Conservation (phyloP, 2,113 vertebrate species). For the Fregata magnificens region DNA sequence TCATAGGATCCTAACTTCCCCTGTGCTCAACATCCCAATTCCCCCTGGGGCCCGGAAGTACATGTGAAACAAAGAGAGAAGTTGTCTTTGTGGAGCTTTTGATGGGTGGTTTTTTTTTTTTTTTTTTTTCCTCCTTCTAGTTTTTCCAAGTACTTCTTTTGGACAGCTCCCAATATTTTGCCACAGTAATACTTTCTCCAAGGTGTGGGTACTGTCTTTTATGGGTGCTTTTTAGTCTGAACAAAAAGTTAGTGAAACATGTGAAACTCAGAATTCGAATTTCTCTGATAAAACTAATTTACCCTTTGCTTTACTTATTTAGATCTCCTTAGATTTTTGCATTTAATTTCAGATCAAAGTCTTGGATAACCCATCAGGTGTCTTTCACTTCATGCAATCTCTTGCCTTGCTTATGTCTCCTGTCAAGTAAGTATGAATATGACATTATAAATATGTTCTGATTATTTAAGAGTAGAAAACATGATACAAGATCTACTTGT, state of each 20-base stretch:
- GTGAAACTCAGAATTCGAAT: neutral
- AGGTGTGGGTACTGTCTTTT: neutral
- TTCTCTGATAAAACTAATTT: neutral
- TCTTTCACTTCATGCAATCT: constrained; percentile 97
- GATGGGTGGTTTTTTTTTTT: no score
- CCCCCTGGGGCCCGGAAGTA: neutral
- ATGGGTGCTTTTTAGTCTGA: neutral
- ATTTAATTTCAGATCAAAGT: constrained; percentile 86
- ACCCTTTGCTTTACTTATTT: neutral
- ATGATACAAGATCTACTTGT: accelerated
- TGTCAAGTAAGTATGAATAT: constrained; percentile 75
- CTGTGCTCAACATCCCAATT: neutral
- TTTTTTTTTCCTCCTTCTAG: neutral
- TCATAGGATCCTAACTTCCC: neutral
- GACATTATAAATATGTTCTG: neutral
- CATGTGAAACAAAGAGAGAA: neutral
- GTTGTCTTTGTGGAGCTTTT: neutral
- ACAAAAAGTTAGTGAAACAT: neutral
- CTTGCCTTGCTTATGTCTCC: constrained; percentile 94
- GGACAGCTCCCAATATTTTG: neutral
- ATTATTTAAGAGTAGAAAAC: neutral
- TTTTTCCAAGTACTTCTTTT: neutral
- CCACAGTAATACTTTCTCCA: neutral
- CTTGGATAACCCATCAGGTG: constrained; percentile 82
- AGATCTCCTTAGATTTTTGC: neutral